Percentiles rank a stretch among this genome's conserved stretches.
Evolutionary conservation across 2,113 vertebrate species (phyloP).

Genomic region (Peromyscus maniculatus): DNA sequence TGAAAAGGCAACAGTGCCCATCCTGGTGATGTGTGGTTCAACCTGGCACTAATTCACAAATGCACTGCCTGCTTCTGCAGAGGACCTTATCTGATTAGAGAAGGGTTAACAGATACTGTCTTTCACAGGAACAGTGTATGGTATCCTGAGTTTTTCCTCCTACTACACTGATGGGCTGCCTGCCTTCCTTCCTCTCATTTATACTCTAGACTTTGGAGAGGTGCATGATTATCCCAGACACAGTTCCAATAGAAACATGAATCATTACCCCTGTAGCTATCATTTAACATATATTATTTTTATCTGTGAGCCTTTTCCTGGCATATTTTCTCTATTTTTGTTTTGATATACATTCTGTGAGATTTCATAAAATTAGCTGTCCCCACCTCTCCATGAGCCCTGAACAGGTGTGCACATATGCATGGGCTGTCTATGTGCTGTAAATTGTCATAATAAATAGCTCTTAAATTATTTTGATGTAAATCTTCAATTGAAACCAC

Average conservation of each 20-base stretch:
- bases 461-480: too few relatives aligned
- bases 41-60: neutral
- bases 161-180: neutral
- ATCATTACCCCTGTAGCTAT: neutral
- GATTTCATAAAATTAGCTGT: neutral
- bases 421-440: too few relatives aligned
- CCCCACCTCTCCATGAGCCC: neutral
- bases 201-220: neutral
- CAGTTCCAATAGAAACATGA: too few relatives aligned
- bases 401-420: too few relatives aligned
- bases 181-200: neutral
- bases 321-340: neutral
- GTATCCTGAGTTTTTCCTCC: neutral
- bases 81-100: neutral
- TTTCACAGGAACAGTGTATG: neutral
- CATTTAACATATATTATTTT: neutral
- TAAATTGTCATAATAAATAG: too few relatives aligned
- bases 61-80: neutral
- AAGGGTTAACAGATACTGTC: neutral
- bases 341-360: neutral
- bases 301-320: neutral
- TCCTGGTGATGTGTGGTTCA: neutral
- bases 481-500: too few relatives aligned
- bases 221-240: neutral
- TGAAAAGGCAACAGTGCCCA: neutral